These are phyloP conservation scores for Holothuria leucospilota DNA, from an alignment of 53 echinoderm and acorn worm species.

Conservation along the genomic window DNA sequence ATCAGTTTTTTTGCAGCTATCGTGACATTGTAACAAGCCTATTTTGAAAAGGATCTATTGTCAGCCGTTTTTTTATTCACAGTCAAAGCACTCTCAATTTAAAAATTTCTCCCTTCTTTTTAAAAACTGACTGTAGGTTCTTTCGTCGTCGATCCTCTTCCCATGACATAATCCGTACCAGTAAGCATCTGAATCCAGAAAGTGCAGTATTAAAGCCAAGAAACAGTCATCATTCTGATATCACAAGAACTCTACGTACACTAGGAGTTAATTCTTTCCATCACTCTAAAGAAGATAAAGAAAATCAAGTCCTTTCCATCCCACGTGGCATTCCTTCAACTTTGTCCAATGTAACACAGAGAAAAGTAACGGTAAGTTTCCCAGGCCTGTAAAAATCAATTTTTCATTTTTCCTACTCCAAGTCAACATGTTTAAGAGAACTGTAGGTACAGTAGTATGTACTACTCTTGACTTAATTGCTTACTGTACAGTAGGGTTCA, in stretches of 20 bases:
- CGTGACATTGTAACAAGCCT: too few relatives aligned
- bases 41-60: too few relatives aligned
- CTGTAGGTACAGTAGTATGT: too few relatives aligned
- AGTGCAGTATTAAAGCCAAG: not conserved
- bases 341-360: not conserved
- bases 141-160: constrained; percentile 10
- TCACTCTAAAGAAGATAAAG: constrained; percentile 1
- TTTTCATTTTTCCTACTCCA: too few relatives aligned
- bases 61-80: too few relatives aligned
- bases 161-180: not conserved
- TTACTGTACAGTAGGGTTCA: too few relatives aligned
- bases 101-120: too few relatives aligned
- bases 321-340: constrained; percentile 19
- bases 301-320: constrained; percentile 7
- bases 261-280: too few relatives aligned
- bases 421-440: too few relatives aligned
- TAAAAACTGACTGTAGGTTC: not conserved
- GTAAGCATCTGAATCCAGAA: not conserved
- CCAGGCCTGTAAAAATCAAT: not conserved
- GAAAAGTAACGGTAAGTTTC: constrained; percentile 11
- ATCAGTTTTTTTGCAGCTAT: too few relatives aligned
- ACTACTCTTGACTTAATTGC: too few relatives aligned
- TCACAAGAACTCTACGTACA: not conserved
- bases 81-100: too few relatives aligned
- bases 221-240: not conserved